Evolutionary conservation across 1,140 invertebrate species (phyloP), one percentile per base, ranked within the genome.

Genomic region (Polypedilum vanderplanki): DNA sequence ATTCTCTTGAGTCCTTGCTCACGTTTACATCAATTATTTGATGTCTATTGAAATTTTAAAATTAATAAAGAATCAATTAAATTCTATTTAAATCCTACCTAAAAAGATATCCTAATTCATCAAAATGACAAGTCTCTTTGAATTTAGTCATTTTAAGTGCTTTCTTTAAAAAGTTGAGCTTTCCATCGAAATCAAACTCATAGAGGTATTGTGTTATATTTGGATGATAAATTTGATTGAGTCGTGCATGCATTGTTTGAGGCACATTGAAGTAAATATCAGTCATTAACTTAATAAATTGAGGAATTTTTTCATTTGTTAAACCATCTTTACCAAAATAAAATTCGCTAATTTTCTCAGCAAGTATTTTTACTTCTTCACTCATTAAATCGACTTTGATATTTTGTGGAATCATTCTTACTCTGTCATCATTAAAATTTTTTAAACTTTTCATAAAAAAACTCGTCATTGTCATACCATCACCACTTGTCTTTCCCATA

Each of bases 181-280:
- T 18, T 4, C 65, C 65, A 20, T 70, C 65, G 20, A 70, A 70
- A 8, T 70, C 17, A 70, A 70, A 70, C 20, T 70, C 65, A 70
- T 70, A 70, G 1, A 70, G 65, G 10, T 20, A 70, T 7, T 70
- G 65, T 0, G n/a, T 70, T 0, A 20, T 70, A 8, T 75, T 40
- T 0, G 57, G 74, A 75, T 82, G 80, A 57, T 78, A 75, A 20
- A 75, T 76, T 10, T 46, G 77, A 40, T 81, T 79, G 57, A 80
- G 77, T 74, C 82, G 78, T 0, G 77, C 78, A 0, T 79, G 78
- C 7, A 75, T 57, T 22, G 80, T 79, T 15, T 79, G 33, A 40
- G 80, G 79, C 15, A 81, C 77, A 8, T 41, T 78, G 22, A 82
- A 82, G 57, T 80, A 79, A 41, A 78, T 80, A 24, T 81, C 80